Base-by-base conservation (phyloP, 2,888 invertebrate genomes). In the Tenthredo notha region DNA sequence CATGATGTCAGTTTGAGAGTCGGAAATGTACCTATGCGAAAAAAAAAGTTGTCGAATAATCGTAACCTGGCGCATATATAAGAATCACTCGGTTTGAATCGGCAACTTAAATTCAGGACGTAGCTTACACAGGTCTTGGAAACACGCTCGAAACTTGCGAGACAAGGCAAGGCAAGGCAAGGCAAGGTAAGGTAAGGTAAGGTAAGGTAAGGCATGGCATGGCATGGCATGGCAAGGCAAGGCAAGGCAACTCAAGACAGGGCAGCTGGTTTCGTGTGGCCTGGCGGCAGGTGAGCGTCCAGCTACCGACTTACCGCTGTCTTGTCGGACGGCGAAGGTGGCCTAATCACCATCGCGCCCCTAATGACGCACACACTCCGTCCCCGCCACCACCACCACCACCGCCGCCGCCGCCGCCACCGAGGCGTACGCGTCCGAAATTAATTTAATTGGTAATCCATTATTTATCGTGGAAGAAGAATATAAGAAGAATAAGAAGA, bases 331-430 rank as follows among this genome's bases (percentile, higher is more conserved):
- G 77, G 84, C 86, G 87, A 88, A 88, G 88, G 86, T 87, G 87
- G 86, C 90, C 91, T 92, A 92, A 91, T 92, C 91, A 89, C 89
- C 90, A 90, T 91, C 90, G 89, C 92, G 90, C 91, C 90, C 91
- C 90, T 91, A 91, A 91, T 90, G 90, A 90, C 88, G 88, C 88
- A 86, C 89, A 88, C 88, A 70, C 83, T 87, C 89, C 90, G 86
- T 88, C 89, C 85, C 82, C 86, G 65, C 40, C 10, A 43, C 29
- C 18, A n/a, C 84, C 18, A n/a, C 84, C 65, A 86, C 88, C 89
- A 86, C 87, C 89, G 84, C 78, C 86, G 65, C 50, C 86, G 50
- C 50, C 21, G 67, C 43, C 29, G 33, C 85, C 54, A 85, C 83
- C n/a, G 37, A 40, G 83, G 83, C 88, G 86, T 83, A 86, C 87